Base-by-base conservation (phyloP, 2,888 invertebrate genomes). In the Cheilosia grossa region DNA sequence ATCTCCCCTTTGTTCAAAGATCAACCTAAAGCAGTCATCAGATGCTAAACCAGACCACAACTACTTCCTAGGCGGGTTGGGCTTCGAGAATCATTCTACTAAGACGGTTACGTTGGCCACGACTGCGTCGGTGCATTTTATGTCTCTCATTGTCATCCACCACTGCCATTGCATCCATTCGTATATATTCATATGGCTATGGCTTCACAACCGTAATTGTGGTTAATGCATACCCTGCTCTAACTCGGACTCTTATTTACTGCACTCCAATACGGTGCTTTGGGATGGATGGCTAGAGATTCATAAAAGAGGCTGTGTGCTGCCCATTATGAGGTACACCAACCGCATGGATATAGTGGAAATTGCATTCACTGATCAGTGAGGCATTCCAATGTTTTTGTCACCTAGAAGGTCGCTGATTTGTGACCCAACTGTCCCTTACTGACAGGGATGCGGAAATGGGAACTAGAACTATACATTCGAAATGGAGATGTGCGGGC, bases 381-480 rank as follows among this genome's bases (percentile, higher is more conserved):
- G 73, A 64, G 24, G 73, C 74, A 64, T 74, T 74, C 66, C 74
- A 27, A 49, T 74, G 64, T 49, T 58, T 74, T 74, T 74, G 74
- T 66, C 74, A 74, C 58, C 64, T 56, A 40, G 56, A 74, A 74
- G 64, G 74, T 56, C 74, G 74, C 74, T 74, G 74, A 74, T 74
- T 74, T 74, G 74, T 64, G 74, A 66, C 74, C 74, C 66, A 74
- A 74, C 66, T 74, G 74, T 74, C 37, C 42, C n/a, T 30, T 30
- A 49, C 9, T 47, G 17, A 30, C 49, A 51, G 70, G 64, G 74
- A 74, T 66, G 56, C 64, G 74, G 74, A 74, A 74, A 64, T 66
- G 58, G 47, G 6, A 47, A 13, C 19, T 27, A 4, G 6, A 47
- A 13, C 19, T 27, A 4, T 4, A 5, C 6, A 51, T 21, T n/a